Evolutionary conservation across 2,797 vertebrate genomes (phyloP).

Genomic region (Podarcis lilfordi): DNA sequence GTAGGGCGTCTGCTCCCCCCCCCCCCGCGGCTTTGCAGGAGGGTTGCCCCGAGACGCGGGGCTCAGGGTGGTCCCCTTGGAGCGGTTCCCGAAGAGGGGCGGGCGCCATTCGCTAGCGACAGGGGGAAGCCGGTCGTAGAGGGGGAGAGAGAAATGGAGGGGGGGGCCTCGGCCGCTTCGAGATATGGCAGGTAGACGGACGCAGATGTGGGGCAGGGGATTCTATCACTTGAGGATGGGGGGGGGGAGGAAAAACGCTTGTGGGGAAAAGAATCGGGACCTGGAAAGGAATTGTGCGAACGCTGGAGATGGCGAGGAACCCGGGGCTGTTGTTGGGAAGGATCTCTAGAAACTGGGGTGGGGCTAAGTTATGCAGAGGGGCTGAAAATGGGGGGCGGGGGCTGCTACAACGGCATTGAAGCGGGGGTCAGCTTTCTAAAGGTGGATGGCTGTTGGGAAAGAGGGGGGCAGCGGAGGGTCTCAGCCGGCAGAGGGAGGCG

Average conservation of each 20-base stretch:
- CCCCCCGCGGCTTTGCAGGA: too few relatives aligned
- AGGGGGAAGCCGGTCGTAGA: background rate
- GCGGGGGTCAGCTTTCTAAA: constrained; percentile 33
- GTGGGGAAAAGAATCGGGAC: background rate
- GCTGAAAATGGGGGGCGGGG: background rate
- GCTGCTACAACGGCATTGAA: too few relatives aligned
- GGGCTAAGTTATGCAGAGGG: background rate
- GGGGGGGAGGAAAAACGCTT: background rate
- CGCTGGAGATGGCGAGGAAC: background rate
- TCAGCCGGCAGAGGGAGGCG: background rate
- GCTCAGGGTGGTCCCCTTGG: background rate
- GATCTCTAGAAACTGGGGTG: background rate
- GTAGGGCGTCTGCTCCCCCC: too few relatives aligned
- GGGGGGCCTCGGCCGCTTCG: background rate
- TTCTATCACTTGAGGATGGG: background rate
- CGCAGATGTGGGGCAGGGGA: background rate
- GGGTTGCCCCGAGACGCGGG: background rate
- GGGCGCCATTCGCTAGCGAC: background rate
- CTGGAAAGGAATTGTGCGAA: too few relatives aligned
- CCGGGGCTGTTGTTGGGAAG: background rate
- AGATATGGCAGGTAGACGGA: background rate
- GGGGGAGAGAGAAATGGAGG: background rate
- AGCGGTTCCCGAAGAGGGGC: background rate
- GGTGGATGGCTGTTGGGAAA: constrained; percentile 6
- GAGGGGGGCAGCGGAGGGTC: background rate